A percentile compares a stretch with the other conserved stretches of the same genome.
Evolutionary conservation across 2,113 vertebrate genomes (phyloP).

Genomic region (Macquaria australasica): DNA sequence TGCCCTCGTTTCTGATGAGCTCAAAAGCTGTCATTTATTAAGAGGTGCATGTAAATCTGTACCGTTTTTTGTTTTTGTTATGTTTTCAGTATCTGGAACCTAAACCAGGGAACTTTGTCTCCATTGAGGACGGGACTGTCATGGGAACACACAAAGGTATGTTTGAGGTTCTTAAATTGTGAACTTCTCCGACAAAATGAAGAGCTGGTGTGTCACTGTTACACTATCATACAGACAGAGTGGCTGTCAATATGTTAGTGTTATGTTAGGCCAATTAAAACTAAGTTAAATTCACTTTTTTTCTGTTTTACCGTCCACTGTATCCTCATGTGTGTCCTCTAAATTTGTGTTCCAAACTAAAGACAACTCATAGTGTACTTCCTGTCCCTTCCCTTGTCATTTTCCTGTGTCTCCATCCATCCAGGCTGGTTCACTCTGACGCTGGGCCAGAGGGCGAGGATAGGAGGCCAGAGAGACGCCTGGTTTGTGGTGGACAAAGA

Average conservation of each 20-base stretch:
- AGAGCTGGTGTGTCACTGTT: background rate
- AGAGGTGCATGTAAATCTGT: background rate
- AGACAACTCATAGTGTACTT: background rate
- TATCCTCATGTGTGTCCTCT: background rate
- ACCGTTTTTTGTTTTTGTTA: background rate
- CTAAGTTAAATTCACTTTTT: background rate
- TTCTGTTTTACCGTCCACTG: too few species aligned
- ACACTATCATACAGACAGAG: too few species aligned
- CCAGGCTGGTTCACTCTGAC: conserved; percentile 97
- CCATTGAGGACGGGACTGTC: conserved; percentile 90
- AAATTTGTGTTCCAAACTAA: background rate
- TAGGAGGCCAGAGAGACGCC: conserved; percentile 88
- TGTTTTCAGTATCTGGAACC: conserved; percentile 91
- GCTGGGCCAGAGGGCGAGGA: conserved; percentile 92
- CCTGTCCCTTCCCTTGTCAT: background rate
- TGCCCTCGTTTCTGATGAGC: background rate
- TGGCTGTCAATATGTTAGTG: background rate
- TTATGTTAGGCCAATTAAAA: background rate
- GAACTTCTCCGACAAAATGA: background rate
- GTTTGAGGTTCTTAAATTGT: background rate
- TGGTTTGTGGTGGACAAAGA: conserved; percentile 98
- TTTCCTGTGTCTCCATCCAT: background rate
- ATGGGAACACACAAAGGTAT: conserved; percentile 93
- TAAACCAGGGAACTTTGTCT: conserved; percentile 92
- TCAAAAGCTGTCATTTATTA: background rate